Evolutionary conservation across 2,888 invertebrate species (phyloP).

Genomic region (Ellobium chinense): DNA sequence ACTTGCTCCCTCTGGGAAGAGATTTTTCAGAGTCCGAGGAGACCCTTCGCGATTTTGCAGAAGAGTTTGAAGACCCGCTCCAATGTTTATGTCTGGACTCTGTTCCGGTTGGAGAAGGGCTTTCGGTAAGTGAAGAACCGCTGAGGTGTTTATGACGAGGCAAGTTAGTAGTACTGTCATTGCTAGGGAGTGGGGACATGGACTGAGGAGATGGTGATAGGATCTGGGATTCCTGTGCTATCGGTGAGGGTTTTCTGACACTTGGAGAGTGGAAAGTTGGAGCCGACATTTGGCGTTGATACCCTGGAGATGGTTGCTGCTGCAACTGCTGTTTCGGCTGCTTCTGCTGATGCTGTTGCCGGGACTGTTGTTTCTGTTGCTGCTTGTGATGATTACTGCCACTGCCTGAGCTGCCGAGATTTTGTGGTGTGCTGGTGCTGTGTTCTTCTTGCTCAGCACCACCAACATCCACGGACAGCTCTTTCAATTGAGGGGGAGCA

Average conservation of each 20-base stretch:
- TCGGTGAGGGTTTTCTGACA: not conserved
- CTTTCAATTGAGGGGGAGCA: not conserved
- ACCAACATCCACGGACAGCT: not conserved
- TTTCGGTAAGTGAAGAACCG: conserved; percentile 8
- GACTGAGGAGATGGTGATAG: not conserved
- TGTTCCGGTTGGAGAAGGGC: not conserved
- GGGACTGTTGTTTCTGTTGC: not conserved
- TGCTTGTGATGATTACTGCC: not conserved
- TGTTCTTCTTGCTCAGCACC: not conserved
- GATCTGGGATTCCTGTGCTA: not conserved
- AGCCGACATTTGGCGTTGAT: conserved; percentile 12
- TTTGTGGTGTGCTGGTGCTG: not conserved
- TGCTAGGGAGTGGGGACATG: not conserved
- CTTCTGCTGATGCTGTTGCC: not conserved
- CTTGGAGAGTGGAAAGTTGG: not conserved
- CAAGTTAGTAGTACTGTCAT: not conserved
- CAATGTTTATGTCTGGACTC: conserved; percentile 28
- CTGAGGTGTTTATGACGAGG: conserved; percentile 1
- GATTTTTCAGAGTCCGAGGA: conserved; percentile 35
- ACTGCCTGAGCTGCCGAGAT: not conserved
- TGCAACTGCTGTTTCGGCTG: not conserved
- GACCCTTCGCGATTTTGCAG: conserved; percentile 18
- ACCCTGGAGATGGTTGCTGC: not conserved
- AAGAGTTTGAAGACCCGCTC: conserved; percentile 32
- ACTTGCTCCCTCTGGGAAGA: conserved; percentile 14